Conservation (phyloP, 1,140 invertebrate genomes). For the Amphibalanus amphitrite region DNA sequence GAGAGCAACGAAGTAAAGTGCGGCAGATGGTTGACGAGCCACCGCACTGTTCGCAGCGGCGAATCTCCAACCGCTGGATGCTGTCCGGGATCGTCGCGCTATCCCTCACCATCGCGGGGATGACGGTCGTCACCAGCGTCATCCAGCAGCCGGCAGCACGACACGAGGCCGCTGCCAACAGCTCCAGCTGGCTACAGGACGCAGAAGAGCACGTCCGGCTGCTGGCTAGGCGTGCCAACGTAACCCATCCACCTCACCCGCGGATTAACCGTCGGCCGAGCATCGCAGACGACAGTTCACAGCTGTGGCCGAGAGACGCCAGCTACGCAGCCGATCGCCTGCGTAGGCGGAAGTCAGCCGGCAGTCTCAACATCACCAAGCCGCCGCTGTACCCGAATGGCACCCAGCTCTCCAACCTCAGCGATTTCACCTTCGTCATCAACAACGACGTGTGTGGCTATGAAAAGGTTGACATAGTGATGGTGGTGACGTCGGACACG, state of each 20-base stretch:
- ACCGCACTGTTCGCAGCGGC: too few relatives aligned
- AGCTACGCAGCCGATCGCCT: background rate
- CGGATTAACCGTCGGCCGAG: too few relatives aligned
- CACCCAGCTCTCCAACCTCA: slow-evolving; percentile 8
- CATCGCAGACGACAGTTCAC: background rate
- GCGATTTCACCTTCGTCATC: slow-evolving; percentile 17
- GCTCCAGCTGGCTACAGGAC: background rate
- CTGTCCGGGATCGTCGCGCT: too few relatives aligned
- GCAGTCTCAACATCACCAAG: background rate
- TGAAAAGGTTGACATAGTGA: slow-evolving; percentile 13
- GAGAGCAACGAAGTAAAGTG: too few relatives aligned
- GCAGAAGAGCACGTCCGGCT: background rate
- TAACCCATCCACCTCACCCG: too few relatives aligned
- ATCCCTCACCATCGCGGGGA: too few relatives aligned
- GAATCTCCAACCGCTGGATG: too few relatives aligned
- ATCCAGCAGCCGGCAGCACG: background rate
- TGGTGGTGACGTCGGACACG: background rate
- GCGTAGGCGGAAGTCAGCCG: too few relatives aligned
- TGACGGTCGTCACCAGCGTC: background rate
- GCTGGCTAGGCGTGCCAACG: background rate
- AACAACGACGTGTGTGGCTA: slow-evolving; percentile 18
- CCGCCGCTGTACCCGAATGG: background rate
- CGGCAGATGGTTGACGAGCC: too few relatives aligned
- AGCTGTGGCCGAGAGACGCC: too few relatives aligned
- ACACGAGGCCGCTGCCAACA: background rate